These are phyloP conservation scores for Cricetomys ansorgei DNA, from an alignment of 2,113 vertebrate genomes.

Conservation along the genomic window DNA sequence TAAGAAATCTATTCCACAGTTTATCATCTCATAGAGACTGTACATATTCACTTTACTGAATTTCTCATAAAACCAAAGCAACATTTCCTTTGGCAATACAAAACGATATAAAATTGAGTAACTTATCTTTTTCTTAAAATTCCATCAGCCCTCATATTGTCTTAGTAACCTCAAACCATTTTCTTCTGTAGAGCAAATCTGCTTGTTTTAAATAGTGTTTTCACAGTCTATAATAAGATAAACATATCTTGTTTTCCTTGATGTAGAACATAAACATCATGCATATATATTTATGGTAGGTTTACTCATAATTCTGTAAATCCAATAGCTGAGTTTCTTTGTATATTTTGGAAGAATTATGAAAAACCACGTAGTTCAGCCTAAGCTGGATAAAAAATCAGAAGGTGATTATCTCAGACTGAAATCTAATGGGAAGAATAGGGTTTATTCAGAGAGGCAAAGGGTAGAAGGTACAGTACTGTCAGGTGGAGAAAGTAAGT, in stretches of 20 bases:
- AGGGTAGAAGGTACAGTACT: fast-evolving
- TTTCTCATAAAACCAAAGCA: neutral
- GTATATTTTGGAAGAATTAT: neutral
- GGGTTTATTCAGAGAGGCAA: neutral
- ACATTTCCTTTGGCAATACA: neutral
- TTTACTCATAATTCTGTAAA: neutral
- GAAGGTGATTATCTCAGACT: neutral
- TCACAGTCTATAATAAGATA: neutral
- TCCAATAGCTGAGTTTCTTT: neutral
- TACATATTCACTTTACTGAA: neutral
- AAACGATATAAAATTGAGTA: neutral
- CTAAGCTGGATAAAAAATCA: neutral
- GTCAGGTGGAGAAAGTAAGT: neutral
- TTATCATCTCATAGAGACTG: neutral
- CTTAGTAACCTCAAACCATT: constrained; percentile 7
- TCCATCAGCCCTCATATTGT: neutral
- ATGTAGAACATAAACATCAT: neutral
- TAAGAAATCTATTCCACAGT: neutral
- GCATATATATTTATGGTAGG: neutral
- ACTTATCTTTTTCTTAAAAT: neutral
- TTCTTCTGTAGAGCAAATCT: neutral
- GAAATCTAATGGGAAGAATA: neutral
- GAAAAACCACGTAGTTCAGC: neutral
- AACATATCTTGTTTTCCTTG: neutral
- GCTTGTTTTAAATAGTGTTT: neutral